These are phyloP conservation scores for Streptopelia turtur DNA, from an alignment of 2,797 vertebrate species.

Conservation along the genomic window DNA sequence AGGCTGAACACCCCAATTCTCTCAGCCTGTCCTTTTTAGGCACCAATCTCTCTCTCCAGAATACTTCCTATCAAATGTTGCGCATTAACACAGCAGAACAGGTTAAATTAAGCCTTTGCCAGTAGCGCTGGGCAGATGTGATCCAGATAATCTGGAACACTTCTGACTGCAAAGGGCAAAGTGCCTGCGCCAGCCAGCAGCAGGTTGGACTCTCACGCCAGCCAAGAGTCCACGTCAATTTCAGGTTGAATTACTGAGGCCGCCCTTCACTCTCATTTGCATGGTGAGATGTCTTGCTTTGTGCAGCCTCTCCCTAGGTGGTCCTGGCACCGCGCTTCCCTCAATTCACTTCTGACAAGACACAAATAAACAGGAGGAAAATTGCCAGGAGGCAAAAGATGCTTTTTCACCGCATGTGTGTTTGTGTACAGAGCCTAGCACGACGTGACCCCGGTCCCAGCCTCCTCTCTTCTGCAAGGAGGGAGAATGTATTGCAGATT, in stretches of 20 bases:
- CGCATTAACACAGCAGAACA: rapidly evolving
- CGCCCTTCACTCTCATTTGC: not conserved
- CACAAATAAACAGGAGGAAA: not conserved
- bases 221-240: not conserved
- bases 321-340: not conserved
- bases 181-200: not conserved
- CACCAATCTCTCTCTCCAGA: not conserved
- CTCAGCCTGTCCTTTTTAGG: not conserved
- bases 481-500: not conserved
- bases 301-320: not conserved
- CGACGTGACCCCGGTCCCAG: not conserved
- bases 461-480: not conserved
- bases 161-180: not conserved
- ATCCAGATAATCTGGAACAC: not conserved
- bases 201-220: not conserved
- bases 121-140: not conserved
- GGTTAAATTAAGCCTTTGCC: not conserved
- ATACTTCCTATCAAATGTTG: rapidly evolving
- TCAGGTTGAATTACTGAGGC: not conserved
- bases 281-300: not conserved
- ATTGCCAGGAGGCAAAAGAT: not conserved
- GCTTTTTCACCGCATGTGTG: not conserved
- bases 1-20: too few species aligned
- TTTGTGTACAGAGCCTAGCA: not conserved
- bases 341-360: not conserved